Evolutionary conservation across 2,113 vertebrate species (phyloP), one percentile per base, ranked within the genome.

Genomic region (Tonatia bakeri): DNA sequence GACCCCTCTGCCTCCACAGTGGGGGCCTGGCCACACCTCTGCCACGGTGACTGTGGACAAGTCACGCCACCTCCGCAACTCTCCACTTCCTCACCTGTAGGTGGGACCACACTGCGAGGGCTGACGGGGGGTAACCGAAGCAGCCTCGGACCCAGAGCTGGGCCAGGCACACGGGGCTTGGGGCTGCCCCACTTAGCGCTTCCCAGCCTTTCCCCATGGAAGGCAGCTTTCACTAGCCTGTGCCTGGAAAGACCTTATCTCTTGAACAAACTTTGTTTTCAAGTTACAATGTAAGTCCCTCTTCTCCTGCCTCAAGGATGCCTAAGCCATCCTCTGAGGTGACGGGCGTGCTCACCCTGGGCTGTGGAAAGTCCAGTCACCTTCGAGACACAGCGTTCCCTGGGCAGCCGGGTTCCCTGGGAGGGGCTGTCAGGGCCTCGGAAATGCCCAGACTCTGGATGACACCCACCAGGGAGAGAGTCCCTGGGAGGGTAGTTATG

Each of bases 81-180:
- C 31, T 12, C 20, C 0, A 7, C 0, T 1, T 33, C 69, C 69
- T 83, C 28, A 24, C 43, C 67, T 11, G 3, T 7, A 84, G 54
- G 17, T 1, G 56, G 33, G 28, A 17, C 45, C 4, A 4, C 13
- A 7, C 8, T 82, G 64, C 4, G n/a, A 82, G 59, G 17, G 26
- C 65, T 1, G 0, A 12, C 50, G 0, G n/a, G 13, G 13, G n/a
- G 20, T 5, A 1, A 4, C 3, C 28, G 3, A 8, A 12, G 45
- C 6, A 7, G 38, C 64, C 19, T 2, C 24, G 4, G 38, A 14
- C 26, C 1, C 4, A 2, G 81, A 28, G 26, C 45, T 3, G 56
- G 52, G 22, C 4, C 0, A 0, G 17, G 17, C 3, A 47, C 1
- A 2, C 12, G 50, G 15, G 59, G 38, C 14, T 65, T 0, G 4